Evolutionary conservation across 1,140 invertebrate species (phyloP).

Genomic region (Epicauta chinensis): DNA sequence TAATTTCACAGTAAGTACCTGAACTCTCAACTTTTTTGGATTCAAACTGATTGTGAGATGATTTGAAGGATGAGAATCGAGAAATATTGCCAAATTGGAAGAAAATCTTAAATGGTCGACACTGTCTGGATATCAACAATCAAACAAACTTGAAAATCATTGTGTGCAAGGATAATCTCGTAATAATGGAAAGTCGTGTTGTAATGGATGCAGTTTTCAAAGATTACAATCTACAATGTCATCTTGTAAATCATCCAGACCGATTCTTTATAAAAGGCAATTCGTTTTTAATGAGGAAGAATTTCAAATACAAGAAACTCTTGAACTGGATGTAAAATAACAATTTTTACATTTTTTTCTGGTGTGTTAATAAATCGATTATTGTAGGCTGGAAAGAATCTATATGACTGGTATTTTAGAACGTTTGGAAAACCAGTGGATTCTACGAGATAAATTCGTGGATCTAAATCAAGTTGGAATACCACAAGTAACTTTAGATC

Average conservation of each 20-base stretch:
- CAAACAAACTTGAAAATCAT: conserved; percentile 26
- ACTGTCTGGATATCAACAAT: conserved; percentile 28
- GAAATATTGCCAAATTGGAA: conserved; percentile 29
- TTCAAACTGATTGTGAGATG: too few species aligned
- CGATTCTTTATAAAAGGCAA: conserved; percentile 31
- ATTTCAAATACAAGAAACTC: conserved; percentile 21
- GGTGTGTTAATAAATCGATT: too few species aligned
- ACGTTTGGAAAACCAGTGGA: conserved; percentile 32
- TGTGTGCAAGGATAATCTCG: conserved; percentile 29
- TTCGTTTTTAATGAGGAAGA: conserved; percentile 24
- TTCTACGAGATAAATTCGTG: conserved; percentile 15
- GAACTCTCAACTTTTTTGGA: not conserved
- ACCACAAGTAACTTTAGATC: conserved; percentile 31
- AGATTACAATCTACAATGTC: conserved; percentile 23
- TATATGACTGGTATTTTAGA: conserved; percentile 28
- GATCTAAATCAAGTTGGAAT: conserved; percentile 2
- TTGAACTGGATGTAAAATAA: conserved; percentile 28
- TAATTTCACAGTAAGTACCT: conserved; percentile 31
- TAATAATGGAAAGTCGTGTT: conserved; percentile 34
- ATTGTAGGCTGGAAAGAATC: conserved; percentile 30
- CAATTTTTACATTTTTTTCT: conserved; percentile 1
- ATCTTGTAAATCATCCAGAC: conserved; percentile 16
- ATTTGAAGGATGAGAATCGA: conserved; percentile 26
- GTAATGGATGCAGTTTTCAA: conserved; percentile 28
- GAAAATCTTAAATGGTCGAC: conserved; percentile 27